These are phyloP conservation scores for Antheraea pernyi DNA, from an alignment of 1,140 invertebrate species.

Conservation along the genomic window DNA sequence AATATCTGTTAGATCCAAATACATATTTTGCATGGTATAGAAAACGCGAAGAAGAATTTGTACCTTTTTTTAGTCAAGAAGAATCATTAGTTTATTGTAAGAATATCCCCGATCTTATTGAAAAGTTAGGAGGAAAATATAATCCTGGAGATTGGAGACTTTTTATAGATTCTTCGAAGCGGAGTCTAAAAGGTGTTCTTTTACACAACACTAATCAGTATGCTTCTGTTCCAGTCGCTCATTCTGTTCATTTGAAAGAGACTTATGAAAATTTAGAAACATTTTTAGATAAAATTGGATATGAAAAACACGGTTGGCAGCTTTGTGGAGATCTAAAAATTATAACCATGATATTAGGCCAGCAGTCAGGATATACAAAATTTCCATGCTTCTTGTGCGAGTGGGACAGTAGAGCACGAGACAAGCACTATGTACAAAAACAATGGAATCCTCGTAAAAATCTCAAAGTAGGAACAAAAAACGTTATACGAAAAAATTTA, in stretches of 20 bases:
- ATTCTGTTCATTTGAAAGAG: constrained; percentile 10
- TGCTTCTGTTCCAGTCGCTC: constrained; percentile 13
- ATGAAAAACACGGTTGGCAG: constrained; percentile 10
- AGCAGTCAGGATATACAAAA: constrained; percentile 1
- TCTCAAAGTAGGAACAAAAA: constrained; percentile 13
- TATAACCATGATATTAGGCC: constrained; percentile 8
- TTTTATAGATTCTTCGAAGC: neutral
- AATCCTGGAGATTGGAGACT: neutral
- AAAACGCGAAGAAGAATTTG: too few relatives aligned
- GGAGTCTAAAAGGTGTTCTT: constrained; percentile 4
- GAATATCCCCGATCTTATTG: neutral
- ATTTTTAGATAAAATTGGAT: constrained; percentile 10
- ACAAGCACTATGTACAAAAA: constrained; percentile 11
- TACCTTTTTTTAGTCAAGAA: neutral
- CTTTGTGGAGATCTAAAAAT: neutral
- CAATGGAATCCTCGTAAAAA: constrained; percentile 5
- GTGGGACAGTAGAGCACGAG: constrained; percentile 14
- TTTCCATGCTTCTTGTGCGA: too few relatives aligned
- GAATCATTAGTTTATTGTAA: neutral
- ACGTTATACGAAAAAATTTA: neutral
- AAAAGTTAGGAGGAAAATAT: constrained; percentile 7
- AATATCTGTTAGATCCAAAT: too few relatives aligned
- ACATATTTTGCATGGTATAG: too few relatives aligned
- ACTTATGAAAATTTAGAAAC: constrained; percentile 13
- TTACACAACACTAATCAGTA: constrained; percentile 5